A percentile compares a stretch with the other conserved stretches of the same genome.
These are phyloP conservation scores for Terebella lapidaria DNA, from an alignment of 2,888 invertebrate species.

Conservation along the genomic window DNA sequence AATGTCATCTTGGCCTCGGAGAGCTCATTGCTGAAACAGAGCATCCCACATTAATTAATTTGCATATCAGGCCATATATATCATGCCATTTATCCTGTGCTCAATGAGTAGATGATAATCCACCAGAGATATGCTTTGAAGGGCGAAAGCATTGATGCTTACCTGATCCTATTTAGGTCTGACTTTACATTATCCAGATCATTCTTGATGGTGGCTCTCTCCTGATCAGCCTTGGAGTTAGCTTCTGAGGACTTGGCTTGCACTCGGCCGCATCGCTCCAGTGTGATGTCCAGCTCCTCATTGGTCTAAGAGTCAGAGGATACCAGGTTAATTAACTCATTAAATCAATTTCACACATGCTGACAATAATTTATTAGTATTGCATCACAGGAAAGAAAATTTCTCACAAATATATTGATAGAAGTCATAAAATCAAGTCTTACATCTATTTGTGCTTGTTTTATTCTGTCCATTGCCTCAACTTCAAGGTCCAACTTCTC, in stretches of 20 bases:
- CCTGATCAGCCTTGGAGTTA: slow-evolving; percentile 39
- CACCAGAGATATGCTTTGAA: too few relatives aligned
- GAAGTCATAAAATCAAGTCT: too few relatives aligned
- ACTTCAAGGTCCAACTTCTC: slow-evolving; percentile 48
- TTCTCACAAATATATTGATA: background rate
- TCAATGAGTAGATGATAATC: too few relatives aligned
- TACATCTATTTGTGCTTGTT: slow-evolving; percentile 45
- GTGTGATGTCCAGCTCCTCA: slow-evolving; percentile 41
- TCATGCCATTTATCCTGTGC: too few relatives aligned
- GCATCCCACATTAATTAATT: background rate
- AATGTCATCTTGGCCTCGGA: slow-evolving; percentile 41
- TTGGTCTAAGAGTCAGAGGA: slow-evolving; percentile 40
- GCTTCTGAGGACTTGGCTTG: slow-evolving; percentile 45
- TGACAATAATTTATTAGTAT: too few relatives aligned
- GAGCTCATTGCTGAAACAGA: slow-evolving; percentile 37
- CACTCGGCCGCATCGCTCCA: slow-evolving; percentile 38
- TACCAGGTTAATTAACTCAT: too few relatives aligned
- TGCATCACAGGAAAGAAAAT: background rate
- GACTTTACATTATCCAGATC: slow-evolving; percentile 42
- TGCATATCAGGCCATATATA: too few relatives aligned
- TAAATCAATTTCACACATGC: too few relatives aligned
- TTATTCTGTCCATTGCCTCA: slow-evolving; percentile 47
- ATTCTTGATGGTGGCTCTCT: slow-evolving; percentile 39
- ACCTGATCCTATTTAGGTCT: slow-evolving; percentile 40
- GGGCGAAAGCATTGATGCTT: background rate